Base-by-base conservation (phyloP, 1,140 invertebrate species). In the Pseudoatta argentina region DNA sequence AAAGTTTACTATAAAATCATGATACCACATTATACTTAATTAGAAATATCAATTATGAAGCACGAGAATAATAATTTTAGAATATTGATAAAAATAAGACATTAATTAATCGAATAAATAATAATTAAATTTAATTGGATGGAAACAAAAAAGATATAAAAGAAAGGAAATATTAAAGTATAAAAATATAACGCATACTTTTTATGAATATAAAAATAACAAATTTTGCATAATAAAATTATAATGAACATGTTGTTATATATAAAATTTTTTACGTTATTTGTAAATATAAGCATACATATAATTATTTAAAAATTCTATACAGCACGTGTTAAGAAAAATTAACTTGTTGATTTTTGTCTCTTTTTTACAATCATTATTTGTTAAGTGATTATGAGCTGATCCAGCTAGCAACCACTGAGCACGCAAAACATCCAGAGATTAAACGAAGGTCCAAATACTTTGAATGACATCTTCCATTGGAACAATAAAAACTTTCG, bases 401-500 rank as follows among this genome's bases (percentile, higher is more conserved):
- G 39, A 77, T 6, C 18, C 14, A 78, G 18, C 27, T 34, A 44
- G 18, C 64, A 21, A 67, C 21, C 2, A 76, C 27, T 12, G 51
- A 34, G 18, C 34, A 73, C 39, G 39, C 59, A 79, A 67, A 67
- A 67, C 44, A 67, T 78, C 27, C 48, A 30, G 59, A 16, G n/a
- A 76, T 7, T 76, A 16, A 67, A 67, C n/a, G 24, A 67, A 67
- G 24, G 10, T 64, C 59, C 44, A 6, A 55, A 51, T 66, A 44
- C 59, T 78, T 66, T 44, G 61, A 39, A 14, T 21, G 61, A 53
- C 51, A 48, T 21, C 18, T 67, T 69, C 34, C n/a, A 34, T 44
- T 55, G 27, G 27, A 34, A 6, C 63, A 67, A 67, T 53, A 79
- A 79, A 64, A 55, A 79, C 27, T 69, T 67, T 18, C n/a, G 30